Base-by-base conservation (phyloP, 2,797 vertebrate genomes). In the Astyanax mexicanus region DNA sequence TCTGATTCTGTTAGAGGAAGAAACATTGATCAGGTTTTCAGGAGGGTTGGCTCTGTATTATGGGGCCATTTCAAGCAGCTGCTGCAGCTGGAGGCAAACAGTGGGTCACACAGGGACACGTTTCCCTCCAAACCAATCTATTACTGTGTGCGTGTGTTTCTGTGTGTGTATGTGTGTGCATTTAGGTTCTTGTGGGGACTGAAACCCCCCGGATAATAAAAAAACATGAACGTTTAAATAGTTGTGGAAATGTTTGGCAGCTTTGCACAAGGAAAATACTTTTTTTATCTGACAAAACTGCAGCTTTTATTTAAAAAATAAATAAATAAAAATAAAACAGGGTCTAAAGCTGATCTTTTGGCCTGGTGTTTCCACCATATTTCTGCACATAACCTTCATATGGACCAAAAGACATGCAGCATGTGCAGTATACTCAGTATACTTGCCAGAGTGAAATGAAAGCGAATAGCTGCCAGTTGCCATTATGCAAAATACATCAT, bases 11-110 rank as follows among this genome's bases (percentile, higher is more conserved):
- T 2, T 52, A 23, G 11, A 52, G 23, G 11, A 52, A 52, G 8
- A 52, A 12, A 23, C 19, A 52, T 23, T 13, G 6, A 11, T 55
- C 12, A 55, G 23, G 10, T 55, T 55, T 55, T 6, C 12, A 55
- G 77, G 67, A 37, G 81, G 78, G 81, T 85, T 69, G 77, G 19
- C 11, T 23, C 4, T 12, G 17, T 61, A 38, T 61, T 61, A 37
- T 19, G 58, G 19, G 32, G 58, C 7, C 1, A 7, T 61, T 61
- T n/a, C 58, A 44, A 52, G 10, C 12, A 4, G 19, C 65, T 68
- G 54, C 6, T 35, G 73, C 42, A 60, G 65, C 49, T 52, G 66
- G 29, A 75, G 68, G 66, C 49, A 70, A 66, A 49, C 38, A 55
- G 15, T 13, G 73, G 72, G 66, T 68, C 52, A 67, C 51, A 70